These are phyloP conservation scores for Solenopsis invicta DNA, from an alignment of 1,140 invertebrate species.

Conservation along the genomic window DNA sequence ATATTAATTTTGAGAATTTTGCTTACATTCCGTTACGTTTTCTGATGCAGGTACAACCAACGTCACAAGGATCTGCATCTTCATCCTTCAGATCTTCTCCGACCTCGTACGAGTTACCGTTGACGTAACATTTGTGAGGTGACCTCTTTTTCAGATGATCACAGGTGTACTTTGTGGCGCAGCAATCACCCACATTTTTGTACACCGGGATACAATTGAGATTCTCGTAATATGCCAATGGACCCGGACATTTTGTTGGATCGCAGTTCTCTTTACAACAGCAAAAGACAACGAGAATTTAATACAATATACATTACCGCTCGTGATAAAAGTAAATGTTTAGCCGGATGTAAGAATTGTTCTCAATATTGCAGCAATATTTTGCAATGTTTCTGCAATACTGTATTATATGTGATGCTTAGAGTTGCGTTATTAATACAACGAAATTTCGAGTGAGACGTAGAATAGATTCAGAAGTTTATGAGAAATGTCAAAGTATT, in stretches of 20 bases:
- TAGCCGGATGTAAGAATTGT: background rate
- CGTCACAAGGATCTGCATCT: conserved; percentile 72
- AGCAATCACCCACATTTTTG: conserved; percentile 70
- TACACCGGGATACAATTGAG: conserved; percentile 69
- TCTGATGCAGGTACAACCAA: conserved; percentile 55
- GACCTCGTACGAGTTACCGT: conserved; percentile 67
- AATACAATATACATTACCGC: background rate
- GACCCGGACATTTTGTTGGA: conserved; percentile 70
- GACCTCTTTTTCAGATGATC: conserved; percentile 61
- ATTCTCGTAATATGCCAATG: conserved; percentile 69
- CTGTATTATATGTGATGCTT: too few relatives aligned
- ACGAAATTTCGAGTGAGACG: background rate
- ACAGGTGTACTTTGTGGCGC: conserved; percentile 73
- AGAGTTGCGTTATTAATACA: background rate
- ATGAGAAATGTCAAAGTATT: too few relatives aligned
- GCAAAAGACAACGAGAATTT: background rate
- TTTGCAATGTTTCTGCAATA: too few relatives aligned
- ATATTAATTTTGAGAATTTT: background rate
- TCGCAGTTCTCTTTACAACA: conserved; percentile 64
- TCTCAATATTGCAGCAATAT: too few relatives aligned
- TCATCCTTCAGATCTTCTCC: conserved; percentile 67
- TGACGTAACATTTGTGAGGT: conserved; percentile 77
- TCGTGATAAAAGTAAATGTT: background rate
- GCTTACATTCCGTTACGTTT: conserved; percentile 55
- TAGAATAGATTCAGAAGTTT: background rate